These are phyloP conservation scores for Procavia capensis DNA, from an alignment of 2,113 vertebrate species.

Conservation along the genomic window DNA sequence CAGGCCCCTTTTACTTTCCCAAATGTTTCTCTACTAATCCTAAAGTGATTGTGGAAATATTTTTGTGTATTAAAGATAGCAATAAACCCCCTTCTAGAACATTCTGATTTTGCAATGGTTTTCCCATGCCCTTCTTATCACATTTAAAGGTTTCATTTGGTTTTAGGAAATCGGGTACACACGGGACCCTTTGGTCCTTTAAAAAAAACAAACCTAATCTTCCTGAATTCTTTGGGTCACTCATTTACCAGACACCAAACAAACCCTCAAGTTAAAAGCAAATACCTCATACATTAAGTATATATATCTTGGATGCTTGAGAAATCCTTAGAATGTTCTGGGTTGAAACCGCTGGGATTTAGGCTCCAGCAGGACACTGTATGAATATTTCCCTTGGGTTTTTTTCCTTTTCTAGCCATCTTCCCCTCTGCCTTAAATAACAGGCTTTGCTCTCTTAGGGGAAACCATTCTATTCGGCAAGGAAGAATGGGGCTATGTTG, in stretches of 20 bases:
- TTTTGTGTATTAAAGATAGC: background rate
- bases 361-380: constrained; percentile 1
- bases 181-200: background rate
- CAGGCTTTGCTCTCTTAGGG: constrained; percentile 70
- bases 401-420: background rate
- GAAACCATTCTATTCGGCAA: constrained; percentile 36
- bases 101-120: background rate
- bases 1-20: no score
- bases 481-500: background rate
- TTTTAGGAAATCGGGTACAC: constrained; percentile 45
- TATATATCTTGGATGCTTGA: background rate
- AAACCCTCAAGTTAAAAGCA: background rate
- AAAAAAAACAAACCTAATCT: background rate
- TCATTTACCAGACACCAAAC: constrained; percentile 43
- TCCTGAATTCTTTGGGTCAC: background rate
- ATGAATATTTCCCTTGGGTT: background rate
- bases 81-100: background rate
- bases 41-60: fast-evolving
- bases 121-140: background rate
- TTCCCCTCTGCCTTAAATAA: constrained; percentile 60
- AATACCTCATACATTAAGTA: background rate
- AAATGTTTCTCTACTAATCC: background rate
- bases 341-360: background rate
- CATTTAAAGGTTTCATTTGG: background rate
- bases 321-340: constrained; percentile 13